A percentile compares a stretch with the other conserved stretches of the same genome.
These are phyloP conservation scores for Cyanoramphus novaezelandiae DNA, from an alignment of 2,113 vertebrate species.

Conservation along the genomic window DNA sequence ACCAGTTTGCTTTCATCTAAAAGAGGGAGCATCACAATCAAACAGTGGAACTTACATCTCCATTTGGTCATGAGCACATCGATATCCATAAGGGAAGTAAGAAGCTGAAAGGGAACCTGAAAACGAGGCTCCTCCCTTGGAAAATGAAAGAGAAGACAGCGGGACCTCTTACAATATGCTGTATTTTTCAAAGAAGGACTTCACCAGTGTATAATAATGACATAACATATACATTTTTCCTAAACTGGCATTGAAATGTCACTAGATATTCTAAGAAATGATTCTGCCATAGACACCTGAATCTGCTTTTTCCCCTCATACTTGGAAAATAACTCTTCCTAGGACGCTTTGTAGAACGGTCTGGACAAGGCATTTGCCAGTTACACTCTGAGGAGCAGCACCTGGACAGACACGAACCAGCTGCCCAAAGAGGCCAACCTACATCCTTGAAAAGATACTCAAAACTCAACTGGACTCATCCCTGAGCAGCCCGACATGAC, in stretches of 20 bases:
- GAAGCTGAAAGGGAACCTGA: slow-evolving; percentile 95
- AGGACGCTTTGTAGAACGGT: not conserved
- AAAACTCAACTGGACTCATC: not conserved
- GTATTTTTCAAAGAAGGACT: not conserved
- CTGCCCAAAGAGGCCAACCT: not conserved
- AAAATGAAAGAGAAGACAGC: not conserved
- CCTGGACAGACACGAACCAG: not conserved
- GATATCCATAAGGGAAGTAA: slow-evolving; percentile 92
- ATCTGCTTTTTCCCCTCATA: not conserved
- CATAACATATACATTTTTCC: not conserved
- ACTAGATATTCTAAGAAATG: not conserved
- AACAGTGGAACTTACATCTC: slow-evolving; percentile 86
- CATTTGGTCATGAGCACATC: slow-evolving; percentile 96
- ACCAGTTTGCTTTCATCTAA: not conserved
- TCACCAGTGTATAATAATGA: not conserved
- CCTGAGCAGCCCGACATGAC: not conserved
- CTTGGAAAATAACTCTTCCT: not conserved
- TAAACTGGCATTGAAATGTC: not conserved
- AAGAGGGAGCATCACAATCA: not conserved
- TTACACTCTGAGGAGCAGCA: not conserved
- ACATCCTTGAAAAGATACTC: not conserved
- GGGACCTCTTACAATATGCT: not conserved
- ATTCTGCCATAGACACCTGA: not conserved
- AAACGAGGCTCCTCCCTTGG: slow-evolving; percentile 93
- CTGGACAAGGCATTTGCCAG: not conserved